Base-by-base conservation (phyloP, 2,888 invertebrate species). In the Myathropa florea region DNA sequence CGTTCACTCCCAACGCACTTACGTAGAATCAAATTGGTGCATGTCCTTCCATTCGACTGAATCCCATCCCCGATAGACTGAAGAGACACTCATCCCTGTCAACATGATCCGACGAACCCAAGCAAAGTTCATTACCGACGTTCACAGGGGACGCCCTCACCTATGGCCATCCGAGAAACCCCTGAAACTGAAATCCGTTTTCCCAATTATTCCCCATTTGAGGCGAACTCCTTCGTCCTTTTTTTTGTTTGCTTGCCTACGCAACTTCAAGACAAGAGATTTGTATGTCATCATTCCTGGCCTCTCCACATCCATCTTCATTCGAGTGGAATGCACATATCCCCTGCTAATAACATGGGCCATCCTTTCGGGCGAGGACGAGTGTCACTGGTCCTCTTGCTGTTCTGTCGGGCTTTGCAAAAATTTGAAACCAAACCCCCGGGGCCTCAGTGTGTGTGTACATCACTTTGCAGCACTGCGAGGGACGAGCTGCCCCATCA, bases 241-340 rank as follows among this genome's bases (percentile, higher is more conserved):
- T n/a, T 46, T 46, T 46, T 39, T 46, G n/a, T 7, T 18, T 46
- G 6, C n/a, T n/a, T 46, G 39, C n/a, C 39, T 46, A 46, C 46
- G 46, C 46, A 46, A 18, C 18, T 46, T 18, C 46, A 7, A 18
- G 46, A 46, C 63, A 68, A 61, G 70, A 84, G 81, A 82, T 75
- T 82, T 76, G 46, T 18, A 70, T 84, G 70, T 75, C 79, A 84
- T 70, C 60, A 46, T 55, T 83, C 26, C 24, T 71, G 55, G 70
- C 75, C 84, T 46, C 61, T 71, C 64, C 55, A 55, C 61, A 70
- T 76, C 28, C 63, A 70, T 53, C 65, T 46, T 36, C 59, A 63
- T 75, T 83, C 59, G 75, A 30, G 46, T 64, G 77, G 64, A 55
- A 72, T 61, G 67, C 77, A 77, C 76, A 81, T 55, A 77, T 77